phyloP scores from a whole-genome alignment of 2,888 invertebrate species.

The Rhyacophila evoluta region DNA sequence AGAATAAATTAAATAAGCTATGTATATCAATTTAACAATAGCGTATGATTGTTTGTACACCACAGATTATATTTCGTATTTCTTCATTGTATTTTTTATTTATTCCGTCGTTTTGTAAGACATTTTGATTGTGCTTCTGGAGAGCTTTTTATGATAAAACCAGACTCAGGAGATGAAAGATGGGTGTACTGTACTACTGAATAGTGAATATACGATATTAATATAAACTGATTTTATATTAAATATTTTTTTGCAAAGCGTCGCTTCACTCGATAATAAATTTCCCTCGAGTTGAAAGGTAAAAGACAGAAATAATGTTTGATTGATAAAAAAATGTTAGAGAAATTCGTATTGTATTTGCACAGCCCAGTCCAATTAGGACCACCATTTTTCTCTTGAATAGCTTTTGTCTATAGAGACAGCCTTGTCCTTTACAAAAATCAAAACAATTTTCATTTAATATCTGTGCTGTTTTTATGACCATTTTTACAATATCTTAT shows the following conservation, averaged over 20 bases:
- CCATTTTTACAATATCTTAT: neutral
- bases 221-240: no score
- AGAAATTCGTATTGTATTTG: neutral
- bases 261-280: neutral
- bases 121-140: no score
- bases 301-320: neutral
- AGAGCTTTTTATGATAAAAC: no score
- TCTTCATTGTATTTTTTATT: no score
- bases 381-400: constrained; percentile 9
- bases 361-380: neutral
- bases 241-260: neutral
- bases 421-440: constrained; percentile 13
- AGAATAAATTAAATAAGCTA: no score
- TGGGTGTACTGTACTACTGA: no score
- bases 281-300: neutral
- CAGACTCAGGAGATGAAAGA: no score
- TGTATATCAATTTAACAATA: no score
- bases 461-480: neutral
- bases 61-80: no score
- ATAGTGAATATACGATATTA: no score
- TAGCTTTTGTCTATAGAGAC: neutral
- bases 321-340: neutral
- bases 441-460: constrained; percentile 11
- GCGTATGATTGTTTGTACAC: no score
- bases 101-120: no score